These are phyloP conservation scores for Conus betulinus DNA, from an alignment of 1,140 invertebrate genomes.

Conservation along the genomic window DNA sequence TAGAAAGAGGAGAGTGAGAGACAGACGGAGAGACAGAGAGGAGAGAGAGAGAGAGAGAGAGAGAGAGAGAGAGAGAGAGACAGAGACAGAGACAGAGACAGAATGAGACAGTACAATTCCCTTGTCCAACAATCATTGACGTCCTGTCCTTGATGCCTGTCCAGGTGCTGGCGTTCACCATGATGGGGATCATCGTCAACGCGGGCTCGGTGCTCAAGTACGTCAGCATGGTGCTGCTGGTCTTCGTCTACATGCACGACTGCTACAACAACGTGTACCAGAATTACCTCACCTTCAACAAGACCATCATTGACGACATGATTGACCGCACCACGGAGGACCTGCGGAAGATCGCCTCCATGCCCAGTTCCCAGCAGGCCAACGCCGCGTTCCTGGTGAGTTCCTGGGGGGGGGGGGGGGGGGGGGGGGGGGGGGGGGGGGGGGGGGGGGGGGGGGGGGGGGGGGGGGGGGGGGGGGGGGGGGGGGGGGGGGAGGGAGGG, in stretches of 20 bases:
- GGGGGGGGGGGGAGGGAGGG: too few relatives aligned
- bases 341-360: constrained; percentile 69
- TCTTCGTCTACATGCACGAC: constrained; percentile 74
- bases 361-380: constrained; percentile 69
- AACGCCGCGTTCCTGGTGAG: constrained; percentile 67
- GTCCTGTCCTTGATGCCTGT: background rate
- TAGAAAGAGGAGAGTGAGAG: too few relatives aligned
- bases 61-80: too few relatives aligned
- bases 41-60: too few relatives aligned
- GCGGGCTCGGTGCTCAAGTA: constrained; percentile 72
- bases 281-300: constrained; percentile 72
- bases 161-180: constrained; percentile 68
- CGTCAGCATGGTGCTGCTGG: constrained; percentile 70
- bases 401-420: background rate
- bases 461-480: too few relatives aligned
- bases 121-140: too few relatives aligned
- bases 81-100: background rate
- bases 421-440: too few relatives aligned
- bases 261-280: constrained; percentile 74
- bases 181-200: constrained; percentile 75
- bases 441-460: too few relatives aligned
- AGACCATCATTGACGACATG: constrained; percentile 70
- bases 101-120: background rate
- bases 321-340: constrained; percentile 72
- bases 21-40: too few relatives aligned